Conservation (phyloP, 1,140 invertebrate species). For the Heliconius himera region DNA sequence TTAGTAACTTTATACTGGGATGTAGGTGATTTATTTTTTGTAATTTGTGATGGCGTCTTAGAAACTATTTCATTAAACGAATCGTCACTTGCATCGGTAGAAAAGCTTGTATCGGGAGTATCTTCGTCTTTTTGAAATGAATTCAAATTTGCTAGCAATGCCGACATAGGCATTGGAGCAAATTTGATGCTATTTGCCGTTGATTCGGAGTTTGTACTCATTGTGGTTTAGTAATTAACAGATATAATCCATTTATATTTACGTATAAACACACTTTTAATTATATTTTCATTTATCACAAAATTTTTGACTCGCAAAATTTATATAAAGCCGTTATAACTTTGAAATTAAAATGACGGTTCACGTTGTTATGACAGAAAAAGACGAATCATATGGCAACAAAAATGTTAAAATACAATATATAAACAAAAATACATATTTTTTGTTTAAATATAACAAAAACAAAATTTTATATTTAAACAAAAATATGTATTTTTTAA, state of each 20-base stretch:
- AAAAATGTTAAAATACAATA: neutral
- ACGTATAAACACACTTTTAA: neutral
- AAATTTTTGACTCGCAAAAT: neutral
- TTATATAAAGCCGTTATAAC: constrained; percentile 23
- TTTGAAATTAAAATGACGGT: constrained; percentile 28
- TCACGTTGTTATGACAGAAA: constrained; percentile 5
- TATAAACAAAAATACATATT: no score
- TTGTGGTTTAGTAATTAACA: constrained; percentile 39
- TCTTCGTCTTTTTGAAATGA: constrained; percentile 57
- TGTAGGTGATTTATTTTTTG: constrained; percentile 51
- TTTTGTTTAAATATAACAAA: no score
- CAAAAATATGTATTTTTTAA: no score
- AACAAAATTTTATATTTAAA: neutral
- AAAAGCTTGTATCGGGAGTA: constrained; percentile 59
- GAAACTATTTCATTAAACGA: constrained; percentile 56
- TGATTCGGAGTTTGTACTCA: constrained; percentile 68
- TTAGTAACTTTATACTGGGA: constrained; percentile 51
- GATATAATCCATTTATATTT: constrained; percentile 20
- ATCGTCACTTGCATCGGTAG: constrained; percentile 61
- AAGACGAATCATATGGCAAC: neutral
- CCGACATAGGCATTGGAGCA: constrained; percentile 75
- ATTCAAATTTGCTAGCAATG: constrained; percentile 70
- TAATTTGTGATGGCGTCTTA: constrained; percentile 45
- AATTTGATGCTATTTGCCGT: constrained; percentile 73
- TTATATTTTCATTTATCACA: neutral